A percentile compares a stretch with the other conserved stretches of the same genome.
Evolutionary conservation across 2,888 invertebrate genomes (phyloP).

Genomic region (Volucella bombylans): DNA sequence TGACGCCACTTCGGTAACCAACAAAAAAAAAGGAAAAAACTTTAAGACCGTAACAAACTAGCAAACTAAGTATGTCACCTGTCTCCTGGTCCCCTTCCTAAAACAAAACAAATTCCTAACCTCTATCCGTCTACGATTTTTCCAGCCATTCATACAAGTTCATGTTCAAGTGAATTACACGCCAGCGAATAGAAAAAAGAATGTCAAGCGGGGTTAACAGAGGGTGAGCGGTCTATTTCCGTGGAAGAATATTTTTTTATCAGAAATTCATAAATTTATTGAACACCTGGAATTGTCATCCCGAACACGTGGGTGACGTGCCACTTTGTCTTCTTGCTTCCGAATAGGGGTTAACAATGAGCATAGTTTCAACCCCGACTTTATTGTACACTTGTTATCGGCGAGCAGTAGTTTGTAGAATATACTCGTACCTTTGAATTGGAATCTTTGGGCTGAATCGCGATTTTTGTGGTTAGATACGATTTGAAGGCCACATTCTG

Average conservation of each 20-base stretch:
- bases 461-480: slow-evolving; percentile 24
- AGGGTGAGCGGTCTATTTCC: background rate
- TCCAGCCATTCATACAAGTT: slow-evolving; percentile 6
- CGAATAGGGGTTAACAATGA: slow-evolving; percentile 35
- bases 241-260: slow-evolving; percentile 76
- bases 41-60: background rate
- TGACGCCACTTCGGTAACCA: slow-evolving; percentile 21
- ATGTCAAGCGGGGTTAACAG: slow-evolving; percentile 75
- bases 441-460: slow-evolving; percentile 7
- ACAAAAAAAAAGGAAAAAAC: background rate
- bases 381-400: slow-evolving; percentile 53
- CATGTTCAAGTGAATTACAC: slow-evolving; percentile 49
- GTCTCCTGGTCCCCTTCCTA: slow-evolving; percentile 3
- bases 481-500: slow-evolving; percentile 25
- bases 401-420: background rate
- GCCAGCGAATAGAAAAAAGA: slow-evolving; percentile 38
- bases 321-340: slow-evolving; percentile 45
- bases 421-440: no score
- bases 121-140: slow-evolving; percentile 22
- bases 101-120: background rate
- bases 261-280: slow-evolving; percentile 77
- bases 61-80: slow-evolving; percentile 39
- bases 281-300: slow-evolving; percentile 80
- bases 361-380: slow-evolving; percentile 26
- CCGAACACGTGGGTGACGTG: slow-evolving; percentile 59